phyloP scores from a whole-genome alignment of 2,888 invertebrate species.

The Eupithecia abbreviata region DNA sequence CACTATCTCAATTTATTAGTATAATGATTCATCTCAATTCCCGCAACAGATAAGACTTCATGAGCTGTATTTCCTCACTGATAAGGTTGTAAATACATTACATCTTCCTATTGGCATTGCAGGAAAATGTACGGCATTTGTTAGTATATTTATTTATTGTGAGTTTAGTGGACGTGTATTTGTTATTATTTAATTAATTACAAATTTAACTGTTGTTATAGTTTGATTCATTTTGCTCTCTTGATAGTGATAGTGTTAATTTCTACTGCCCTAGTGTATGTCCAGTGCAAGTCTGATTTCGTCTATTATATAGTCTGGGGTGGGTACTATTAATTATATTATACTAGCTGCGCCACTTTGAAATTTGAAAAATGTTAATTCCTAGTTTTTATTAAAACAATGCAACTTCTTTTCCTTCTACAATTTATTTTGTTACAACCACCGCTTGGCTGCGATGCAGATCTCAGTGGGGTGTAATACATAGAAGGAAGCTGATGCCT shows the following conservation, averaged over 20 bases:
- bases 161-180: neutral
- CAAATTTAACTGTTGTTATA: neutral
- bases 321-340: too few relatives aligned
- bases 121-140: constrained; percentile 8
- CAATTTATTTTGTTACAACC: too few relatives aligned
- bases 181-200: neutral
- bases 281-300: too few relatives aligned
- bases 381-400: too few relatives aligned
- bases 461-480: too few relatives aligned
- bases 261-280: too few relatives aligned
- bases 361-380: too few relatives aligned
- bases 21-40: constrained; percentile 25
- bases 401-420: too few relatives aligned
- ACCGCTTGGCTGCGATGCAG: too few relatives aligned
- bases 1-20: neutral
- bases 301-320: too few relatives aligned
- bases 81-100: constrained; percentile 22
- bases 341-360: too few relatives aligned
- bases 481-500: too few relatives aligned
- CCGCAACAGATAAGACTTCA: constrained; percentile 7
- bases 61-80: constrained; percentile 12
- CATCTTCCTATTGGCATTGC: constrained; percentile 8
- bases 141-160: neutral
- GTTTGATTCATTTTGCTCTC: neutral
- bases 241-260: neutral